Conservation (phyloP, 2,888 invertebrate species). For the Orchesellides sinensis region DNA sequence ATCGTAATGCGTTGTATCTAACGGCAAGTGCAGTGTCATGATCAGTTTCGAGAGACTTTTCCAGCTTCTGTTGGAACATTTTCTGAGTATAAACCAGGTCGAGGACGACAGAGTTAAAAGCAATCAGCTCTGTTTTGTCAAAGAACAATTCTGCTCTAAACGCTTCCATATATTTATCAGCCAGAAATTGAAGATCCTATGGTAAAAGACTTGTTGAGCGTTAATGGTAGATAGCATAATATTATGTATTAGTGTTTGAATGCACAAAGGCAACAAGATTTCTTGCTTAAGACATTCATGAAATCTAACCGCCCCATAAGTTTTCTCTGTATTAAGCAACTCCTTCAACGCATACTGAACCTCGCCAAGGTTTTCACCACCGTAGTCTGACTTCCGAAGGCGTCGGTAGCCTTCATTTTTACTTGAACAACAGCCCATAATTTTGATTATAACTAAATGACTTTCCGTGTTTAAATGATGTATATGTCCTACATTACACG, state of each 20-base stretch:
- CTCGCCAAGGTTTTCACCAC: neutral
- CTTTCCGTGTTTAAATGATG: neutral
- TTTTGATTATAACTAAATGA: neutral
- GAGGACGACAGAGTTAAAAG: neutral
- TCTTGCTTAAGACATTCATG: neutral
- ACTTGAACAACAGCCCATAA: conserved; percentile 1
- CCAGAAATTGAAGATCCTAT: conserved; percentile 5
- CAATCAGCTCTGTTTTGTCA: conserved; percentile 27
- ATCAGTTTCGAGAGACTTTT: neutral
- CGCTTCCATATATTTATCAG: conserved; percentile 4
- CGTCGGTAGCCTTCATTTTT: neutral
- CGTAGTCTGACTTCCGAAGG: neutral
- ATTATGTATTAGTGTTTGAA: neutral
- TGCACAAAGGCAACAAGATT: neutral
- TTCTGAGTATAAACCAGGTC: neutral
- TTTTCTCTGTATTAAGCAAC: conserved; percentile 1
- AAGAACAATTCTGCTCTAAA: conserved; percentile 4
- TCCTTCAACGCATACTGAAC: no score
- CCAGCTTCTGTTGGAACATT: conserved; percentile 9
- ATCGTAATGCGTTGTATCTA: no score
- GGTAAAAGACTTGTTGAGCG: no score
- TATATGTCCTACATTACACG: neutral
- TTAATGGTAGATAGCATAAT: no score
- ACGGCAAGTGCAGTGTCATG: no score
- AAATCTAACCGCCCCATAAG: neutral